Evolutionary conservation across 2,888 invertebrate genomes (phyloP), one percentile per base, ranked within the genome.

Genomic region (Mythimna lalbum): DNA sequence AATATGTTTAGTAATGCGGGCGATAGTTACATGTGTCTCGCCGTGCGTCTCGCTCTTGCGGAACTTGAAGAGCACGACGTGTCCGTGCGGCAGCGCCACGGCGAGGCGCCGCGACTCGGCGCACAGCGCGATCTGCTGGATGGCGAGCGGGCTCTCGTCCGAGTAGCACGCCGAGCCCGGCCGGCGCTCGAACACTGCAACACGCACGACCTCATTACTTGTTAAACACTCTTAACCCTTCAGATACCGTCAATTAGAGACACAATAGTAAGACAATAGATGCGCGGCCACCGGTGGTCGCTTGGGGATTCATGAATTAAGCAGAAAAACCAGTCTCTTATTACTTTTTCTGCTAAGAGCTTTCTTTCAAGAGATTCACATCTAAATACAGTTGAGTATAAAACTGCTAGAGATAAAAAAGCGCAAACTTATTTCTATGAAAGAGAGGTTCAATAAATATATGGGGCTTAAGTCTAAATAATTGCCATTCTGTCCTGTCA

Each of bases 1-100:
- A 7, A n/a, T 19, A 9, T 49, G 7, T n/a, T n/a, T 1, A n/a
- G 7, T n/a, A 0, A 19, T 3, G 14, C 0, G 47, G n/a, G n/a
- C 19, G 5, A 3, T 19, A 19, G 33, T 93, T 82, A 98, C 98
- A 90, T 97, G 97, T 68, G 98, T 97, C 94, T 98, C 98, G 53
- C 97, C 97, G 90, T 97, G 97, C 85, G 97, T 97, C 93, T 99
- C 99, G 78, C 97, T 97, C 96, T 99, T 99, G 90, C 98, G 98
- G 96, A 99, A 99, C 94, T 98, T 98, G 97, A 99, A 99, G 74
- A 99, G 97, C 90, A 99, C 97, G 86, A 99, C 98, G 96, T 99
- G 99, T 80, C 98, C 98, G 89, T 98, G 98, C 73, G 98, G 98
- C 66, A 99, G 98, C 75, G 99, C 99, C 67, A 99, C 97, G 84